Percentiles rank a stretch among this genome's conserved stretches.
phyloP scores from a whole-genome alignment of 2,113 vertebrate genomes.

The Murina feae region DNA sequence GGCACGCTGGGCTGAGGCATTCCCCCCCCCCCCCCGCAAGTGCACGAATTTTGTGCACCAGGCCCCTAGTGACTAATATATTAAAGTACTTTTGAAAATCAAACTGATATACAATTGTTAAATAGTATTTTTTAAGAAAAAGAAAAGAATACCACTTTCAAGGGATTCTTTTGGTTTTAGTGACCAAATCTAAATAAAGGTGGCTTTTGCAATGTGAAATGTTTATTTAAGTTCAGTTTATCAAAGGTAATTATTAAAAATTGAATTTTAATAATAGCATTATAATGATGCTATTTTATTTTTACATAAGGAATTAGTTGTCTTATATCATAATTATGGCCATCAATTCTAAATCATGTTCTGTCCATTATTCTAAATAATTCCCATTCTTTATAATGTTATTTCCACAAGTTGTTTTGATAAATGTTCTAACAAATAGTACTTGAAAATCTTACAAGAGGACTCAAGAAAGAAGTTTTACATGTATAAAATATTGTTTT shows the following conservation, averaged over 20 bases:
- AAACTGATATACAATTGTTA: not conserved
- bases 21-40: too few relatives aligned
- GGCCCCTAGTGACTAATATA: not conserved
- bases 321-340: not conserved
- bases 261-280: not conserved
- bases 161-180: not conserved
- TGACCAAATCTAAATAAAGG: not conserved
- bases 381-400: not conserved
- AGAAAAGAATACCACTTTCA: not conserved
- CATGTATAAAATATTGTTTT: not conserved
- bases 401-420: slow-evolving; percentile 1
- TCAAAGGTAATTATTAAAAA: not conserved
- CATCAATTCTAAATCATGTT: not conserved
- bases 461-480: not conserved
- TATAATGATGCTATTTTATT: not conserved
- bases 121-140: not conserved
- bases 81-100: not conserved
- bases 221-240: not conserved
- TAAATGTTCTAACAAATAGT: not conserved
- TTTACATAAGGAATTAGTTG: not conserved
- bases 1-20: too few relatives aligned
- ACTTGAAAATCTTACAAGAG: slow-evolving; percentile 19
- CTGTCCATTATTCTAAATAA: not conserved
- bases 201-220: not conserved
- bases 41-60: too few relatives aligned